Conservation (phyloP, 2,113 vertebrate genomes). For the Gavia stellata region DNA sequence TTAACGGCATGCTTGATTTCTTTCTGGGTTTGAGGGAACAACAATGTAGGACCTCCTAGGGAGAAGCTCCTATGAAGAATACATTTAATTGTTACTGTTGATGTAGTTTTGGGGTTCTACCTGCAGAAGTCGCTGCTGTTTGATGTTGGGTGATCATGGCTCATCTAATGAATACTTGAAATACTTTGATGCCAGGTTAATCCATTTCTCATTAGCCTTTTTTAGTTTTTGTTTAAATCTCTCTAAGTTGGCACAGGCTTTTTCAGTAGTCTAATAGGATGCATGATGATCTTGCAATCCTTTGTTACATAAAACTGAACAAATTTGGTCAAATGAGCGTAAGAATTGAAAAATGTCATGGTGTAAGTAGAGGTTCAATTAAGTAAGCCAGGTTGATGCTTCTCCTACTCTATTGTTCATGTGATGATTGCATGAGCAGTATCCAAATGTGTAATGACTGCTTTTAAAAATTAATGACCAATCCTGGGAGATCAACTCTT, state of each 20-base stretch:
- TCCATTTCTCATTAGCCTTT: background rate
- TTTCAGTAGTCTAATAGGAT: background rate
- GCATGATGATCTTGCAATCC: accelerated
- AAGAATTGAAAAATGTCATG: background rate
- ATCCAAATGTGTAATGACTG: background rate
- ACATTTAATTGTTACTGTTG: background rate
- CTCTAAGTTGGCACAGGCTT: background rate
- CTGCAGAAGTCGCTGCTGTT: background rate
- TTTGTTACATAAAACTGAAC: background rate
- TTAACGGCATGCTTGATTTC: background rate
- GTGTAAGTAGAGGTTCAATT: background rate
- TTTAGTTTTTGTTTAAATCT: background rate
- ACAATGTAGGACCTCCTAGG: background rate
- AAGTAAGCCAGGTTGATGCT: background rate
- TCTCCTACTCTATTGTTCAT: accelerated
- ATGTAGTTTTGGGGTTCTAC: background rate
- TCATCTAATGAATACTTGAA: background rate
- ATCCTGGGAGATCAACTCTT: background rate
- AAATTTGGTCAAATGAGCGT: background rate
- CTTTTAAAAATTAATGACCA: background rate
- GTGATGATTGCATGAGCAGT: background rate
- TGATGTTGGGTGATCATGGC: background rate
- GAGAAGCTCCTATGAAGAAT: background rate
- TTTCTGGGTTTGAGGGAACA: background rate
- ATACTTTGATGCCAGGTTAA: background rate